These are phyloP conservation scores for Cataglyphis hispanica DNA, from an alignment of 1,140 invertebrate genomes.

Conservation along the genomic window DNA sequence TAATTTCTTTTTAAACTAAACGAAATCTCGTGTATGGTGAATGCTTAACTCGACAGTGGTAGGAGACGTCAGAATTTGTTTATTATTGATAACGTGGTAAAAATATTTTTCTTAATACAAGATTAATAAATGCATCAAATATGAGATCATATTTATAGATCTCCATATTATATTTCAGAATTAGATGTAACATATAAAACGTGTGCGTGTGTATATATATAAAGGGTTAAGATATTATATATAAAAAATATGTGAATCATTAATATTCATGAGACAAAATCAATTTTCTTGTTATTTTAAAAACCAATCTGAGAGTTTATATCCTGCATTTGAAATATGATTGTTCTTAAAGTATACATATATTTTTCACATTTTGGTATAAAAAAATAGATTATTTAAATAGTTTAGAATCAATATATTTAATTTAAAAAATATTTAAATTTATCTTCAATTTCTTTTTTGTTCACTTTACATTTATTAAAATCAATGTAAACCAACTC, in stretches of 20 bases:
- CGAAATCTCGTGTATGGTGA: conserved; percentile 9
- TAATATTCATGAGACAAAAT: conserved; percentile 25
- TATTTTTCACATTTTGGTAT: conserved; percentile 6
- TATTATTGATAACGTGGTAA: neutral
- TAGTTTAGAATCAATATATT: neutral
- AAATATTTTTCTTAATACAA: neutral
- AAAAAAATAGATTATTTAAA: conserved; percentile 13
- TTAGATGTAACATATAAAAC: neutral
- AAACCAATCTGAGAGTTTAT: neutral
- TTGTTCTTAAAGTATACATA: neutral
- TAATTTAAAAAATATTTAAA: conserved; percentile 14
- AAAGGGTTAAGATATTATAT: conserved; percentile 1
- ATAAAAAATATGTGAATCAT: conserved; percentile 11
- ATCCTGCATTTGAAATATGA: neutral
- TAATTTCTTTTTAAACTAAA: neutral
- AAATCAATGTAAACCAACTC: conserved; percentile 28
- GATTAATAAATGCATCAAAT: conserved; percentile 26
- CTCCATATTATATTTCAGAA: conserved; percentile 13
- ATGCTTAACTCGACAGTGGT: conserved; percentile 48
- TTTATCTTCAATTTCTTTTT: neutral
- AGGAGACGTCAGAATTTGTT: conserved; percentile 17
- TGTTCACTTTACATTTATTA: conserved; percentile 35
- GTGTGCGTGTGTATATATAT: neutral
- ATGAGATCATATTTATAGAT: neutral
- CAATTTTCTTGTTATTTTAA: neutral